A percentile compares a stretch with the other conserved stretches of the same genome.
Conservation (phyloP, 2,113 vertebrate species). For the Mobula birostris region DNA sequence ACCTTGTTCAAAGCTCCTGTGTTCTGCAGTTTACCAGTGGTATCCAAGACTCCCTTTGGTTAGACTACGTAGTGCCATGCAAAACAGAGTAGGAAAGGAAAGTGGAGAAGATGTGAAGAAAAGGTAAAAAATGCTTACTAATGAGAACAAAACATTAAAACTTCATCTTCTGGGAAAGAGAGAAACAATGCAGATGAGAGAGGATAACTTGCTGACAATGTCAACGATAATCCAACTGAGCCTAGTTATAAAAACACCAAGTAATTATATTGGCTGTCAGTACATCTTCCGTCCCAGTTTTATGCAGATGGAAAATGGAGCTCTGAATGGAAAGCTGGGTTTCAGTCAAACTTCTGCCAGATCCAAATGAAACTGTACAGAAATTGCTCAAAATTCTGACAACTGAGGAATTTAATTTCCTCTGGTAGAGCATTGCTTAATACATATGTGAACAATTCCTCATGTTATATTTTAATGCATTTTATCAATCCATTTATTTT, state of each 20-base stretch:
- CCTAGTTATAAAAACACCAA: not conserved
- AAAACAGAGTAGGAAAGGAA: not conserved
- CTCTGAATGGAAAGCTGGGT: not conserved
- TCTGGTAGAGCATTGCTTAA: not conserved
- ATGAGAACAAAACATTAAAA: not conserved
- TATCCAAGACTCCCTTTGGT: too few relatives aligned
- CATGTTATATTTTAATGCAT: not conserved
- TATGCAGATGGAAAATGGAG: not conserved
- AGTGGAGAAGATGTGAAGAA: not conserved
- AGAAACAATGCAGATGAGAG: not conserved
- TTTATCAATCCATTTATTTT: not conserved
- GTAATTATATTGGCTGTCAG: conserved; percentile 12
- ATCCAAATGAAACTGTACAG: not conserved
- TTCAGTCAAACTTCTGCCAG: conserved; percentile 7
- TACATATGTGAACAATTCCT: not conserved
- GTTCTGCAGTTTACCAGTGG: too few relatives aligned
- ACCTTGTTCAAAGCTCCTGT: too few relatives aligned
- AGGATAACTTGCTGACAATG: not conserved
- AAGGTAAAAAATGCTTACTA: not conserved
- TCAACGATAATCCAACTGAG: not conserved
- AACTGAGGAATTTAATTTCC: conserved; percentile 21
- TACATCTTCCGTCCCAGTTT: not conserved
- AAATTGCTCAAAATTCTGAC: conserved; percentile 30
- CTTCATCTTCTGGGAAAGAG: not conserved
- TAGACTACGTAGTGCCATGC: too few relatives aligned